Evolutionary conservation across 64 coral and sea anemone species (phyloP).

Genomic region (Astreopora myriophthalma): DNA sequence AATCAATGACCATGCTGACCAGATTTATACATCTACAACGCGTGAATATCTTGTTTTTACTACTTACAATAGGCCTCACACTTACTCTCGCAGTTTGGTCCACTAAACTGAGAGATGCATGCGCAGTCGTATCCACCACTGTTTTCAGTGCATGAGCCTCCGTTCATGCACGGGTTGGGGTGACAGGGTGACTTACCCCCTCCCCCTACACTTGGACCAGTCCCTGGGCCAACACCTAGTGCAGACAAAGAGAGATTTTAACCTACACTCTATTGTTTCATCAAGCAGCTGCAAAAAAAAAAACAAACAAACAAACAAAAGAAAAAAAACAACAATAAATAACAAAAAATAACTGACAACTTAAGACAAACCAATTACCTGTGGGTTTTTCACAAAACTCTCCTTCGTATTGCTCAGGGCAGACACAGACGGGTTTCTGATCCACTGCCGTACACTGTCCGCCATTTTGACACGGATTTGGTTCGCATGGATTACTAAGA

Average conservation of each 20-base stretch:
- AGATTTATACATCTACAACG: too few relatives aligned
- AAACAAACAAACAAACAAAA: too few relatives aligned
- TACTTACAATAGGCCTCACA: neutral
- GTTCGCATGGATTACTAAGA: slow-evolving; percentile 38
- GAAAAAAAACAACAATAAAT: too few relatives aligned
- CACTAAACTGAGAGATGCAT: slow-evolving; percentile 74
- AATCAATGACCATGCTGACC: neutral
- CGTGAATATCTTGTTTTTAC: too few relatives aligned
- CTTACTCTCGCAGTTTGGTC: slow-evolving; percentile 95
- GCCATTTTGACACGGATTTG: slow-evolving; percentile 83
- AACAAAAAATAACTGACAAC: neutral
- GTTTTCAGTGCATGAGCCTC: slow-evolving; percentile 92
- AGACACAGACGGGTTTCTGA: slow-evolving; percentile 14
- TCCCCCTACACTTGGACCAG: neutral
- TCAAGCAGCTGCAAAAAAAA: too few relatives aligned
- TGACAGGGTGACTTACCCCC: slow-evolving; percentile 60
- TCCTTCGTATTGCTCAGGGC: slow-evolving; percentile 34
- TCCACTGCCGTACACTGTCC: slow-evolving; percentile 66
- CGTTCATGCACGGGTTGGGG: slow-evolving; percentile 95
- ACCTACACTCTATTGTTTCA: too few relatives aligned
- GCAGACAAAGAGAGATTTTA: neutral
- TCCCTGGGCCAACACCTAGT: neutral
- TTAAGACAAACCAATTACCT: neutral
- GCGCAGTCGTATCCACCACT: slow-evolving; percentile 85
- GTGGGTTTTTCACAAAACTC: slow-evolving; percentile 41